Conservation (phyloP, 92 coral and sea anemone genomes). For the Epizoanthus illoricatus region DNA sequence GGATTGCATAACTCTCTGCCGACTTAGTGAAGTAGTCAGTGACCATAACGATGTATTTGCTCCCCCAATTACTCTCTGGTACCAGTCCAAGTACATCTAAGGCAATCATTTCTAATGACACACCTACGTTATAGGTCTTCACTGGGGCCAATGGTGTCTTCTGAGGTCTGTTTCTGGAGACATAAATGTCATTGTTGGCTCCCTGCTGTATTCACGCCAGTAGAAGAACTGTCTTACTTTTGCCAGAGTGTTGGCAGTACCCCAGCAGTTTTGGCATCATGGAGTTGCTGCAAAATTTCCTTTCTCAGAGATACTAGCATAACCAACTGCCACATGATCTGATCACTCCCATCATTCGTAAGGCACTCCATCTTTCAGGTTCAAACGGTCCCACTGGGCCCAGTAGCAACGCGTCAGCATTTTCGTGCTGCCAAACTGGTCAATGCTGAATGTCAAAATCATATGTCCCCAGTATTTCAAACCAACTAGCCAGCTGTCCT, state of each 20-base stretch:
- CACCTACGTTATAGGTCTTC: conserved; percentile 44
- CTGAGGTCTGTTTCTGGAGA: conserved; percentile 29
- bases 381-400: conserved; percentile 16
- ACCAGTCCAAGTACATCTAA: conserved; percentile 42
- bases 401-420: conserved; percentile 42
- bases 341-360: conserved; percentile 34
- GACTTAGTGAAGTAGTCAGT: conserved; percentile 38
- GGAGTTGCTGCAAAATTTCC: neutral
- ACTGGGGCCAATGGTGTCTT: conserved; percentile 25
- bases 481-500: too few species aligned
- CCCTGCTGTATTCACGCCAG: conserved; percentile 23
- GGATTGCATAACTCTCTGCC: conserved; percentile 33
- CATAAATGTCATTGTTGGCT: conserved; percentile 39
- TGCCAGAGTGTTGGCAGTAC: conserved; percentile 26
- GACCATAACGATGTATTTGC: conserved; percentile 40
- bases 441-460: conserved; percentile 33
- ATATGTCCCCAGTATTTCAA: too few species aligned
- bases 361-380: neutral
- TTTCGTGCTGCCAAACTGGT: conserved; percentile 22
- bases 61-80: conserved; percentile 20
- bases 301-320: conserved; percentile 22
- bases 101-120: conserved; percentile 44
- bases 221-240: conserved; percentile 33
- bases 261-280: conserved; percentile 42
- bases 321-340: conserved; percentile 1